phyloP scores from a whole-genome alignment of 2,113 vertebrate species.

The Reinhardtius hippoglossoides region DNA sequence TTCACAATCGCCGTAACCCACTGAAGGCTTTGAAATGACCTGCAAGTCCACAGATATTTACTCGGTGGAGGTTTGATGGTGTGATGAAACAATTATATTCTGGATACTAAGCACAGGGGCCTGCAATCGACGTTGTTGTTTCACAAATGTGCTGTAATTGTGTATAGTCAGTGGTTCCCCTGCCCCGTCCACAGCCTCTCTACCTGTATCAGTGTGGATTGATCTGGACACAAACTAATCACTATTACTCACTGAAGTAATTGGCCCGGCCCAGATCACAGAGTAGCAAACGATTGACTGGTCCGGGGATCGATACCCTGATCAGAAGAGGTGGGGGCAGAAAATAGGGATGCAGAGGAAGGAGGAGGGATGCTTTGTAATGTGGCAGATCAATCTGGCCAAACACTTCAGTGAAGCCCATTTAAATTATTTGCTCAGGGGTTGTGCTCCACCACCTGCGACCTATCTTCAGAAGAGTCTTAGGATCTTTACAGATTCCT shows the following conservation, averaged over 20 bases:
- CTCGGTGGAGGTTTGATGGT: slow-evolving; percentile 1
- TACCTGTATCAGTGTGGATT: slow-evolving; percentile 91
- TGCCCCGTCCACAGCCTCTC: slow-evolving; percentile 54
- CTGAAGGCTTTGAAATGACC: neutral
- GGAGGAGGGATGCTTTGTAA: slow-evolving; percentile 70
- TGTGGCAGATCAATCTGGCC: slow-evolving; percentile 69
- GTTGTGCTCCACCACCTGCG: neutral
- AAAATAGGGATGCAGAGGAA: slow-evolving; percentile 82
- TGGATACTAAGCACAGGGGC: slow-evolving; percentile 23
- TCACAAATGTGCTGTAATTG: slow-evolving; percentile 65
- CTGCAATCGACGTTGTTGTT: slow-evolving; percentile 41
- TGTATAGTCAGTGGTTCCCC: slow-evolving; percentile 67
- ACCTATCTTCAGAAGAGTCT: neutral
- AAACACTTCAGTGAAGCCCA: slow-evolving; percentile 70
- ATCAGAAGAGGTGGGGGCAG: slow-evolving; percentile 89
- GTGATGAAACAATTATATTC: slow-evolving; percentile 21
- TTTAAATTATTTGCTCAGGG: neutral
- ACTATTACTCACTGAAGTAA: slow-evolving; percentile 99
- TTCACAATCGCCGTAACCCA: neutral
- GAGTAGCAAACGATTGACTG: slow-evolving; percentile 94
- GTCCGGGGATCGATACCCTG: slow-evolving; percentile 91
- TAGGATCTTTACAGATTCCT: neutral
- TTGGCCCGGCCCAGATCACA: slow-evolving; percentile 96
- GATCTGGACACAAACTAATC: slow-evolving; percentile 98
- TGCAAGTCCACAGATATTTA: neutral